Percentiles rank a stretch among this genome's conserved stretches.
phyloP scores from a whole-genome alignment of 2,888 invertebrate genomes.

The Metellina segmentata region DNA sequence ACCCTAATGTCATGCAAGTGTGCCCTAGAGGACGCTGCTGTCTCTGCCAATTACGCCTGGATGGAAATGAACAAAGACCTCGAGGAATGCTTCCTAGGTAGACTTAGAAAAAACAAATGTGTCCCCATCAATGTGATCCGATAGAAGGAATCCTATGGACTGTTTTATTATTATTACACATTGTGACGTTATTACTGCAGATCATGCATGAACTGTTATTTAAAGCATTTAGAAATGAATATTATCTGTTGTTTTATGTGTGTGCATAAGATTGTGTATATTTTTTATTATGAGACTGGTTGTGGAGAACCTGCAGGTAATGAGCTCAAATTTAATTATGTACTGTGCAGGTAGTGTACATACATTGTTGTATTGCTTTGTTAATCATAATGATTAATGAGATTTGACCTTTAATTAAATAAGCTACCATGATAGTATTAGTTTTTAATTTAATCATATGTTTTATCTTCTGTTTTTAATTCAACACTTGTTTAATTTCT shows the following conservation, averaged over 20 bases:
- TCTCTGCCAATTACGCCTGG: slow-evolving; percentile 93
- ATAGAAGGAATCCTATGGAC: slow-evolving; percentile 81
- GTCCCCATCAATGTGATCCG: slow-evolving; percentile 91
- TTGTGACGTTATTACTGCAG: slow-evolving; percentile 37
- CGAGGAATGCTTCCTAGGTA: slow-evolving; percentile 86
- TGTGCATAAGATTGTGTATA: slow-evolving; percentile 29
- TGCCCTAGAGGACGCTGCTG: slow-evolving; percentile 91
- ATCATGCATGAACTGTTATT: slow-evolving; percentile 34
- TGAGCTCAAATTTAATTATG: neutral
- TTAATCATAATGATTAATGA: neutral
- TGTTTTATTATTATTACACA: neutral
- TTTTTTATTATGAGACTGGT: slow-evolving; percentile 30
- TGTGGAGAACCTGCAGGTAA: neutral
- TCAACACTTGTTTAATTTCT: too few species aligned
- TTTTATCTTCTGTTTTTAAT: neutral
- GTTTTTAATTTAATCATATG: neutral
- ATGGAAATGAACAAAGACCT: slow-evolving; percentile 88
- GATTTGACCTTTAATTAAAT: neutral
- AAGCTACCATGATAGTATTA: neutral
- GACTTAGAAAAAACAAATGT: slow-evolving; percentile 89
- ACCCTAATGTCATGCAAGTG: slow-evolving; percentile 91
- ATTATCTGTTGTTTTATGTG: slow-evolving; percentile 12
- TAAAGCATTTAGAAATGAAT: slow-evolving; percentile 2
- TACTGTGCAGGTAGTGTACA: neutral
- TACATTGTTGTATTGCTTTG: neutral